phyloP scores from a whole-genome alignment of 2,797 vertebrate species.

The Silurus lanzhouensis region DNA sequence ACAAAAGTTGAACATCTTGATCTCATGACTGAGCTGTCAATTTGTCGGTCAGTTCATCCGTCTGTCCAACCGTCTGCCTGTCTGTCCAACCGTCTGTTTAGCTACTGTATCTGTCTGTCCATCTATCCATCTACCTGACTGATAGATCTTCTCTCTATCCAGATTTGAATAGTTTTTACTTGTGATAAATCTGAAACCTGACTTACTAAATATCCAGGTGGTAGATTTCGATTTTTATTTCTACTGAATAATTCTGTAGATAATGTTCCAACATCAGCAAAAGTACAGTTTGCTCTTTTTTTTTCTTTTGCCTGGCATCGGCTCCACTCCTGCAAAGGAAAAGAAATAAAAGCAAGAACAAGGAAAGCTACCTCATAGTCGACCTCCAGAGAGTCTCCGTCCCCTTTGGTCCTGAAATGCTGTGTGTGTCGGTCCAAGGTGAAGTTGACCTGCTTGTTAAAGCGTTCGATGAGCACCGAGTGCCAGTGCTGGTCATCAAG shows the following conservation, averaged over 20 bases:
- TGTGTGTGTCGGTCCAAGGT: conserved; percentile 89
- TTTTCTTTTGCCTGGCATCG: background rate
- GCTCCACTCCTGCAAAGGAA: background rate
- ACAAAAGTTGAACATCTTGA: too few species aligned
- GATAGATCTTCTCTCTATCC: background rate
- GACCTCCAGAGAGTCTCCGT: conserved; percentile 90
- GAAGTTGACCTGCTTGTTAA: conserved; percentile 95
- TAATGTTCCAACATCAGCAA: background rate
- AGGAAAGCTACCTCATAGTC: conserved; percentile 86
- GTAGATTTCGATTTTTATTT: background rate
- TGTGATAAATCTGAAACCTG: background rate
- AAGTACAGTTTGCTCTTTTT: background rate
- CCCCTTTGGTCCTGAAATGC: conserved; percentile 89
- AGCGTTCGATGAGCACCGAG: conserved; percentile 89
- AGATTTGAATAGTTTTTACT: background rate
- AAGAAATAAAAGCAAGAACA: background rate
- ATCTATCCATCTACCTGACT: too few species aligned
- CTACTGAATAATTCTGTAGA: background rate
- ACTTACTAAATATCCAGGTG: background rate
- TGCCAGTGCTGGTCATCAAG: conserved; percentile 97
- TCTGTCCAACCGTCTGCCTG: too few species aligned
- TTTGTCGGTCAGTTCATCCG: too few species aligned
- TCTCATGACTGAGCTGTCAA: too few species aligned
- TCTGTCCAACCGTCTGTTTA: too few species aligned
- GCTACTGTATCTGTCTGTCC: too few species aligned